These are phyloP conservation scores for Bembecia ichneumoniformis DNA, from an alignment of 2,888 invertebrate genomes.

Conservation along the genomic window DNA sequence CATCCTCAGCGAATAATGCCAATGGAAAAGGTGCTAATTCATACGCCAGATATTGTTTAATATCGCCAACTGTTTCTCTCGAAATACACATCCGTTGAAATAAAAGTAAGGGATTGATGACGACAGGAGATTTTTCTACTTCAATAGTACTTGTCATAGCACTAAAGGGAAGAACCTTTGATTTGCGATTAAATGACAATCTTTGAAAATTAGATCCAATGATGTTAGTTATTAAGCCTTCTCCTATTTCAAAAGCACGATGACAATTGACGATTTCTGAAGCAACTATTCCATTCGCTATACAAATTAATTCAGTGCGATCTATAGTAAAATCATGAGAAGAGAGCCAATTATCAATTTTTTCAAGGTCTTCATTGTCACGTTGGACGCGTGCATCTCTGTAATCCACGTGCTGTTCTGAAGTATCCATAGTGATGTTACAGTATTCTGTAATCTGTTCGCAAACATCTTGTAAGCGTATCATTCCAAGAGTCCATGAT, in stretches of 20 bases:
- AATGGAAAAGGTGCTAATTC: not conserved
- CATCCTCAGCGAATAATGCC: not conserved
- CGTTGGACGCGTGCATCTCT: not conserved
- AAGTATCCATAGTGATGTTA: not conserved
- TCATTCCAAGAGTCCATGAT: not conserved
- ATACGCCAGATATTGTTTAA: not conserved
- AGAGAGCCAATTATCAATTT: not conserved
- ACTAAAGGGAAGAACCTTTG: too few species aligned
- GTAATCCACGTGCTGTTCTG: not conserved
- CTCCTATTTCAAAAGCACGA: not conserved
- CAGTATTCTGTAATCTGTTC: not conserved
- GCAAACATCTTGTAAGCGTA: not conserved
- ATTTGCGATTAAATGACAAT: not conserved
- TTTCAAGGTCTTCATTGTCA: not conserved
- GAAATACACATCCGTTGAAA: conserved; percentile 10
- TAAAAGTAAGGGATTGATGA: not conserved
- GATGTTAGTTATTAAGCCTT: not conserved
- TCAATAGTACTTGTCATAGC: too few species aligned
- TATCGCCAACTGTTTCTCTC: conserved; percentile 2
- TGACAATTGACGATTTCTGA: not conserved
- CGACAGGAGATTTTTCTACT: too few species aligned
- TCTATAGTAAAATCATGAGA: not conserved
- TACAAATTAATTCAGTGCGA: not conserved
- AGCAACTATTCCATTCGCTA: not conserved
- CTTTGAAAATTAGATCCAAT: not conserved